Conservation (phyloP, 2,797 vertebrate genomes). For the Crocodylus rhombifer region DNA sequence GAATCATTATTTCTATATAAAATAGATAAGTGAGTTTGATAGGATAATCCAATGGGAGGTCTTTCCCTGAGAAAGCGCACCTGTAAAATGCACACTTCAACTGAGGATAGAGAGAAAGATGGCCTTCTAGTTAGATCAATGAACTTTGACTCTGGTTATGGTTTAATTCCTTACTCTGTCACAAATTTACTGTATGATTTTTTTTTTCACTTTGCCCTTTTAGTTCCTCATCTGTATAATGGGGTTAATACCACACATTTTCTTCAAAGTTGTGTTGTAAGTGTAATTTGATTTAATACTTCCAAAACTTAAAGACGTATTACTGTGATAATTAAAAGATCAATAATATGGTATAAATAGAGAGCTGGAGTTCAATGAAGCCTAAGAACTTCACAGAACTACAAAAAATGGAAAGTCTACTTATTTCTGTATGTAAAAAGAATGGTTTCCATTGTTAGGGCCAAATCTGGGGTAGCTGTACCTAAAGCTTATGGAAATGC, state of each 20-base stretch:
- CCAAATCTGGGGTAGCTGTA: not conserved
- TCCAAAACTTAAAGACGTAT: no score
- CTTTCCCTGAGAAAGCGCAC: not conserved
- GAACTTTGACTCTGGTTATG: not conserved
- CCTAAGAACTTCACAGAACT: not conserved
- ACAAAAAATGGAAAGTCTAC: conserved; percentile 4
- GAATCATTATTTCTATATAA: not conserved
- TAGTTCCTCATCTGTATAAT: not conserved
- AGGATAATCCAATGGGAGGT: not conserved
- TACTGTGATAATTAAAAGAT: not conserved
- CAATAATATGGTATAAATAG: not conserved
- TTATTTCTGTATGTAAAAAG: not conserved
- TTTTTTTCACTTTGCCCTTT: not conserved
- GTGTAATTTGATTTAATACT: not conserved
- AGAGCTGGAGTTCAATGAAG: not conserved
- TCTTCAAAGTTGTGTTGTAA: not conserved
- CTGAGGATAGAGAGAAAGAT: not conserved
- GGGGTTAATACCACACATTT: not conserved
- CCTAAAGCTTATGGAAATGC: not conserved
- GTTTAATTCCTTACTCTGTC: not conserved
- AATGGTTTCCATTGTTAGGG: not conserved
- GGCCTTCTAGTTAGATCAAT: not conserved
- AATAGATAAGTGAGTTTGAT: not conserved
- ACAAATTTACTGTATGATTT: not conserved
- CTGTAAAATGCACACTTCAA: not conserved